phyloP scores from a whole-genome alignment of 2,888 invertebrate genomes.

The Melanostoma mellinum region DNA sequence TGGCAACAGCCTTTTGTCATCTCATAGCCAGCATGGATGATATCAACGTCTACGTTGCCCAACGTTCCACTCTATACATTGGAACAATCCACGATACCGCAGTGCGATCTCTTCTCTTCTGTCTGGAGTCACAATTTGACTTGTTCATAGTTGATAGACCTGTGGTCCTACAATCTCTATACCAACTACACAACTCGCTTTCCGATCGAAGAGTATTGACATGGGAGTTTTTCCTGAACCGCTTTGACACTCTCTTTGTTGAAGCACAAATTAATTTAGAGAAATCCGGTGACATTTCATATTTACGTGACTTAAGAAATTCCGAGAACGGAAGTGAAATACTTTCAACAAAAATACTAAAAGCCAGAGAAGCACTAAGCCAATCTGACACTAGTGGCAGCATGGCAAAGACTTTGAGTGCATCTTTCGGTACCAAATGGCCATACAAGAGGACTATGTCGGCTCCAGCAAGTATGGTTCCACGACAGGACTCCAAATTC shows the following conservation, averaged over 20 bases:
- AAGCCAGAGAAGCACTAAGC: slow-evolving; percentile 93
- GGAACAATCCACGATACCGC: slow-evolving; percentile 96
- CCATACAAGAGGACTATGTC: slow-evolving; percentile 97
- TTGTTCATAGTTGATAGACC: slow-evolving; percentile 97
- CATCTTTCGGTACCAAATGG: slow-evolving; percentile 95
- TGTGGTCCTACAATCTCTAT: slow-evolving; percentile 96
- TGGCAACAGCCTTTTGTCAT: slow-evolving; percentile 98
- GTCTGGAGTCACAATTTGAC: slow-evolving; percentile 99
- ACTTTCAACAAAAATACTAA: slow-evolving; percentile 92
- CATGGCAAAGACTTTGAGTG: slow-evolving; percentile 89
- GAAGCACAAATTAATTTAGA: slow-evolving; percentile 97
- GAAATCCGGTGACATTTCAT: slow-evolving; percentile 91
- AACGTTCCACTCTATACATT: slow-evolving; percentile 94
- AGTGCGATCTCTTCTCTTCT: slow-evolving; percentile 93
- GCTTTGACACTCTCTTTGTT: slow-evolving; percentile 96
- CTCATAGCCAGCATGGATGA: slow-evolving; percentile 98
- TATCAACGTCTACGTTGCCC: slow-evolving; percentile 96
- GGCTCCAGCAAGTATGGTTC: slow-evolving; percentile 92
- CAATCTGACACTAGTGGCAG: slow-evolving; percentile 86
- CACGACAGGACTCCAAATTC: slow-evolving; percentile 88
- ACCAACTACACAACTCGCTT: slow-evolving; percentile 96
- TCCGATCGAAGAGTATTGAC: slow-evolving; percentile 94
- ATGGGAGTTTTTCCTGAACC: slow-evolving; percentile 98
- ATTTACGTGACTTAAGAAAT: slow-evolving; percentile 93
- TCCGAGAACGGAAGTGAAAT: slow-evolving; percentile 93